These are phyloP conservation scores for Toxotes jaculatrix DNA, from an alignment of 2,113 vertebrate species.

Conservation along the genomic window DNA sequence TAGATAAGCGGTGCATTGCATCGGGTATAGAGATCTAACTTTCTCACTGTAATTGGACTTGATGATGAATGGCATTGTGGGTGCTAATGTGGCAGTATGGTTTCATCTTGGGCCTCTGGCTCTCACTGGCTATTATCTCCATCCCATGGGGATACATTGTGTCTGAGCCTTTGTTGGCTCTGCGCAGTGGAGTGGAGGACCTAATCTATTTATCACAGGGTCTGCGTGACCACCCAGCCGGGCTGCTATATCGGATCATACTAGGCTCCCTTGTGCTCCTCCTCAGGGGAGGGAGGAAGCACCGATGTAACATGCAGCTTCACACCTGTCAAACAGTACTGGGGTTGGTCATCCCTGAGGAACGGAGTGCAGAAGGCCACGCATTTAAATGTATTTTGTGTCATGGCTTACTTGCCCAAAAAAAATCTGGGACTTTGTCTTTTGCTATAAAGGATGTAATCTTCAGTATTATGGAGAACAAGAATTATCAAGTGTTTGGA, in stretches of 20 bases:
- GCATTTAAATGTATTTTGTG: conserved; percentile 66
- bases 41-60: conserved; percentile 75
- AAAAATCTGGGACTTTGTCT: conserved; percentile 28
- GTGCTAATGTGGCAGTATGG: conserved; percentile 75
- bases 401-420: conserved; percentile 32
- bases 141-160: conserved; percentile 79
- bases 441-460: conserved; percentile 40
- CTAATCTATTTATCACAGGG: conserved; percentile 85
- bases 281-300: conserved; percentile 67
- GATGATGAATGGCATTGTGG: conserved; percentile 81
- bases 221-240: conserved; percentile 78
- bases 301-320: conserved; percentile 73
- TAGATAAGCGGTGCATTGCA: conserved; percentile 62
- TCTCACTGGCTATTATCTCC: conserved; percentile 80
- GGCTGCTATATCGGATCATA: conserved; percentile 77
- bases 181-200: conserved; percentile 75
- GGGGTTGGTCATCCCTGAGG: conserved; percentile 64
- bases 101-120: conserved; percentile 76
- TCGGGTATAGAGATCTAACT: conserved; percentile 65
- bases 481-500: conserved; percentile 20
- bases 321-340: conserved; percentile 78
- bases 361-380: conserved; percentile 45
- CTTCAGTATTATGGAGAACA: conserved; percentile 11
- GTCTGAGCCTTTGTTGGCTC: conserved; percentile 78
- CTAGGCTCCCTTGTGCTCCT: conserved; percentile 65